A percentile compares a stretch with the other conserved stretches of the same genome.
Conservation (phyloP, 2,797 vertebrate species). For the Pseudochaenichthys georgianus region DNA sequence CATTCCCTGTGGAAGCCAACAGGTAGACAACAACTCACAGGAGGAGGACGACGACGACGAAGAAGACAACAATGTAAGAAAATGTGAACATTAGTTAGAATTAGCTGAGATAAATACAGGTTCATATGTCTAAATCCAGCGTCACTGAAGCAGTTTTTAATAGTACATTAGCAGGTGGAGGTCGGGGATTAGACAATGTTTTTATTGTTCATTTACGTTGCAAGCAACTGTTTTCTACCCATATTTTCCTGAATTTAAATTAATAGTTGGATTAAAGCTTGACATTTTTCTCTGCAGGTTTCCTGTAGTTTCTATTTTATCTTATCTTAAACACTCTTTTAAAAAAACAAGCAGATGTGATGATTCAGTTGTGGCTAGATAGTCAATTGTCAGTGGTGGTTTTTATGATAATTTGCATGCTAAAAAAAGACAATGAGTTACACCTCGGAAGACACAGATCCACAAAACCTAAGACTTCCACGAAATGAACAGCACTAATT, state of each 20-base stretch:
- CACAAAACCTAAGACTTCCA: background rate
- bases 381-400: background rate
- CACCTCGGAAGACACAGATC: background rate
- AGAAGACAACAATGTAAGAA: slow-evolving; percentile 47
- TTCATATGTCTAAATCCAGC: background rate
- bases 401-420: background rate
- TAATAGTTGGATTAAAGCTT: background rate
- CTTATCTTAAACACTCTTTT: background rate
- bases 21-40: slow-evolving; percentile 29
- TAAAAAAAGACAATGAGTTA: background rate
- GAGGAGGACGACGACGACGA: slow-evolving; percentile 44
- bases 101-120: background rate
- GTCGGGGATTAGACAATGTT: background rate
- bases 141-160: background rate
- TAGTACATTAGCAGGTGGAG: background rate
- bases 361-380: background rate
- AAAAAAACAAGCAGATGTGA: background rate
- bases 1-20: slow-evolving; percentile 37
- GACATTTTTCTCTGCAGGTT: background rate
- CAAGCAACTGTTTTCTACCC: background rate
- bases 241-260: background rate
- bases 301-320: background rate
- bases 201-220: background rate
- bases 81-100: background rate
- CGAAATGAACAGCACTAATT: no score